Evolutionary conservation across 2,113 vertebrate species (phyloP).

Genomic region (Salminus brasiliensis): DNA sequence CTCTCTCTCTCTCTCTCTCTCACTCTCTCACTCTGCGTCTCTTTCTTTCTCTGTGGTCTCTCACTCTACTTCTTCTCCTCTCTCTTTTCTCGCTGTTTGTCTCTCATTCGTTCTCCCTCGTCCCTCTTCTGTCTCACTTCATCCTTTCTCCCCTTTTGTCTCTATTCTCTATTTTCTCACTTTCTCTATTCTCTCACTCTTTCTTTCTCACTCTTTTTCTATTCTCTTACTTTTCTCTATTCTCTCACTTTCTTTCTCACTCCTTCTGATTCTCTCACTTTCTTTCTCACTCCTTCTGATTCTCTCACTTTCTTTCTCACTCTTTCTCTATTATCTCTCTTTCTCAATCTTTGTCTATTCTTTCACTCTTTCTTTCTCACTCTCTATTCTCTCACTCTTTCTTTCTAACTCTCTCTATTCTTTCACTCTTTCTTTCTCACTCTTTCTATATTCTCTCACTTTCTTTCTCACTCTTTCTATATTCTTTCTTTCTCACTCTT

Average conservation of each 20-base stretch:
- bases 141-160: too few relatives aligned
- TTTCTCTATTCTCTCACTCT: not conserved
- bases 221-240: not conserved
- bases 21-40: conserved; percentile 35
- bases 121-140: not conserved
- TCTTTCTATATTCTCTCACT: too few relatives aligned
- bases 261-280: not conserved
- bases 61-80: too few relatives aligned
- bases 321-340: not conserved
- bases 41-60: conserved; percentile 5
- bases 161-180: too few relatives aligned
- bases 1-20: not conserved
- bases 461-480: too few relatives aligned
- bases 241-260: not conserved
- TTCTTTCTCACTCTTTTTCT: not conserved
- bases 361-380: not conserved
- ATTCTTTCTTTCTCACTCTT: too few relatives aligned
- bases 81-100: conserved; percentile 16
- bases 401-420: too few relatives aligned
- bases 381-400: not conserved
- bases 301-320: not conserved
- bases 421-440: too few relatives aligned
- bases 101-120: not conserved
- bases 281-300: too few relatives aligned
- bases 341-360: not conserved